Evolutionary conservation across 2,888 invertebrate species (phyloP).

Genomic region (Congeria kusceri): DNA sequence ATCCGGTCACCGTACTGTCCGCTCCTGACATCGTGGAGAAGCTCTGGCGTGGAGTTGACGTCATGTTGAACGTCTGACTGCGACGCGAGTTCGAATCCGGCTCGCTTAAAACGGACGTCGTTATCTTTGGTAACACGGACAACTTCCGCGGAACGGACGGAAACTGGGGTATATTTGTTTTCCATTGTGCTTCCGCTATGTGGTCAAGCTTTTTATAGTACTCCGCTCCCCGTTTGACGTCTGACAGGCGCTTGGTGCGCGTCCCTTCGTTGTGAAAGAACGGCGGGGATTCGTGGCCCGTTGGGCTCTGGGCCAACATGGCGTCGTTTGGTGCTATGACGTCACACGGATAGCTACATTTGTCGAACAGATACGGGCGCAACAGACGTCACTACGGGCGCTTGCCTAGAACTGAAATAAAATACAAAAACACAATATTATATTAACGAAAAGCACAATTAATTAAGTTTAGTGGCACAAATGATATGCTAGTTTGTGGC

Average conservation of each 20-base stretch:
- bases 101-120: constrained; percentile 61
- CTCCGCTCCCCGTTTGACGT: constrained; percentile 68
- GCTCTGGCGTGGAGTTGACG: constrained; percentile 65
- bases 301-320: constrained; percentile 56
- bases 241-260: constrained; percentile 61
- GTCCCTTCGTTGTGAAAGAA: constrained; percentile 44
- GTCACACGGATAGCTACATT: too few species aligned
- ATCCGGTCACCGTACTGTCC: constrained; percentile 49
- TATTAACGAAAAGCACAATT: too few species aligned
- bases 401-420: neutral
- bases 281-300: constrained; percentile 30
- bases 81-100: constrained; percentile 33
- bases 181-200: constrained; percentile 69
- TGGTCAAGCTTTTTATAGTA: constrained; percentile 66
- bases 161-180: constrained; percentile 60
- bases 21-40: constrained; percentile 54
- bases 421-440: too few species aligned
- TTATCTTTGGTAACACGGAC: constrained; percentile 54
- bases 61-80: constrained; percentile 48
- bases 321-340: neutral
- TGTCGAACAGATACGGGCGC: too few species aligned
- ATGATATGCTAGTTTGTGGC: too few species aligned
- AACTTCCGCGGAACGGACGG: constrained; percentile 46
- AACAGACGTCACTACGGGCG: too few species aligned
- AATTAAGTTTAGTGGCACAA: too few species aligned